A percentile compares a stretch with the other conserved stretches of the same genome.
Conservation (phyloP, 2,888 invertebrate genomes). For the Tipula confusa region DNA sequence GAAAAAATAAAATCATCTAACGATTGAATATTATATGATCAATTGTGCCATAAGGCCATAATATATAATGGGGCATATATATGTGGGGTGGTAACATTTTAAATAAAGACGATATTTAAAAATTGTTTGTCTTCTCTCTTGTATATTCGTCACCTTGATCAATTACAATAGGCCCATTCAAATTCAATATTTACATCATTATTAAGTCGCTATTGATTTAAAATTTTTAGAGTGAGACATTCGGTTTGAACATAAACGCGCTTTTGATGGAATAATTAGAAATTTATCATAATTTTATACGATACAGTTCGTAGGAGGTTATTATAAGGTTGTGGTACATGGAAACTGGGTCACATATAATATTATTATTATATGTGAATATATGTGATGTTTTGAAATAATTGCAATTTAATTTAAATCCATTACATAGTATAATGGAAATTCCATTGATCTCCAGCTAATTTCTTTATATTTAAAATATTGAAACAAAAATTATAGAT, state of each 20-base stretch:
- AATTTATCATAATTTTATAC: not conserved
- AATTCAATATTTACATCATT: not conserved
- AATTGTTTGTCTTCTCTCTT: not conserved
- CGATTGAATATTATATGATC: not conserved
- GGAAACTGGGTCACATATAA: not conserved
- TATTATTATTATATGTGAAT: too few species aligned
- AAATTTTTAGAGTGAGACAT: not conserved
- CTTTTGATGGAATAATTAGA: not conserved
- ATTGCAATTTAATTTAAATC: not conserved
- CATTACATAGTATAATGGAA: not conserved
- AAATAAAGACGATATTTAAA: not conserved
- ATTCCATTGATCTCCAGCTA: not conserved
- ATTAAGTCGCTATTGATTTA: not conserved
- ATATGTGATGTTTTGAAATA: too few species aligned
- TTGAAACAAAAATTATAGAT: constrained; percentile 12
- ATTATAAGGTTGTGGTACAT: not conserved
- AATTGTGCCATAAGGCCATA: not conserved
- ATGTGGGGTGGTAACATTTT: not conserved
- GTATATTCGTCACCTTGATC: constrained; percentile 3
- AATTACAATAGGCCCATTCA: not conserved
- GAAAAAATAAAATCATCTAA: not conserved
- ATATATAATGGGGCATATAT: not conserved
- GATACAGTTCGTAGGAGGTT: not conserved
- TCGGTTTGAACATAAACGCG: not conserved
- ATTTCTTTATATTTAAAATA: not conserved